Evolutionary conservation across 2,888 invertebrate genomes (phyloP), one percentile per base, ranked within the genome.

Genomic region (Tridacna gigas): DNA sequence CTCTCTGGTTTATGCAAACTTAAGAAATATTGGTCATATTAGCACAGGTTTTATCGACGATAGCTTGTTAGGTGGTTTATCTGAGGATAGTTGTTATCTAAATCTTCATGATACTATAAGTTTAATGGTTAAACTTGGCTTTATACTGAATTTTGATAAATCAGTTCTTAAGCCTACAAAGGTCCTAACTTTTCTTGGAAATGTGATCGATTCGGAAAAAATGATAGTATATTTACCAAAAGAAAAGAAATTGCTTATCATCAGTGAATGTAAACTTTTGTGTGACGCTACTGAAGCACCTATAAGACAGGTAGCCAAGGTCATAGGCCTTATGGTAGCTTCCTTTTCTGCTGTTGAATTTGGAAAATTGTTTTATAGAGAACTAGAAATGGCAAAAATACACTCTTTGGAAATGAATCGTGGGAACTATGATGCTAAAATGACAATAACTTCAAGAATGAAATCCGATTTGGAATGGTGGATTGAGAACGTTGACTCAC

Each of bases 341-440:
- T n/a, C n/a, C n/a, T n/a, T n/a, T n/a, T n/a, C n/a, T n/a, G n/a
- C n/a, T n/a, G n/a, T n/a, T n/a, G n/a, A n/a, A n/a, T n/a, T n/a
- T n/a, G n/a, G n/a, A n/a, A n/a, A n/a, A n/a, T n/a, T n/a, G n/a
- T n/a, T n/a, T n/a, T n/a, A n/a, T n/a, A n/a, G n/a, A n/a, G n/a
- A n/a, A n/a, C n/a, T n/a, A n/a, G n/a, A n/a, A n/a, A n/a, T n/a
- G n/a, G n/a, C n/a, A 37, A 79, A 79, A 63, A 7, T 61, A 37
- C 15, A 51, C 15, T 69, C 79, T 37, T n/a, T 79, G 37, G 45
- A 28, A 25, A 12, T 11, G 13, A 73, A 71, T 60, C 20, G 25
- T 18, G 79, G 79, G 18, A 63, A 79, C 25, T 79, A 61, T 74
- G 79, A 79, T 12, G 71, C 79, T 13, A 48, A n/a, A 25, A 73